A percentile compares a stretch with the other conserved stretches of the same genome.
Evolutionary conservation across 2,797 vertebrate species (phyloP).

Genomic region (Xenentodon cancila): DNA sequence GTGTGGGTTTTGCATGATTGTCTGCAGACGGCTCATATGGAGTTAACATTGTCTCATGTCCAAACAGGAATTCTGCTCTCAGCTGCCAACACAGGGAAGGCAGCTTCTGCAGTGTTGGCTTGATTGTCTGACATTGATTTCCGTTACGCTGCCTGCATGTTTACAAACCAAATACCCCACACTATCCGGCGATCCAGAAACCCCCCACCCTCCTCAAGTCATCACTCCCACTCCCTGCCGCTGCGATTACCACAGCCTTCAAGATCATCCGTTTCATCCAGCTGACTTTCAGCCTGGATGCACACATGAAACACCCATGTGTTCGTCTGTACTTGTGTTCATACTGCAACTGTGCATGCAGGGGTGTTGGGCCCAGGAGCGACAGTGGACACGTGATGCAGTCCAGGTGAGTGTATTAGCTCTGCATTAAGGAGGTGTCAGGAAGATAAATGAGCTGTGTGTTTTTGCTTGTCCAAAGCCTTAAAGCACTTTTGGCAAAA

Average conservation of each 20-base stretch:
- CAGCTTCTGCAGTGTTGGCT: conserved; percentile 23
- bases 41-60: neutral
- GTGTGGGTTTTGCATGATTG: conserved; percentile 16
- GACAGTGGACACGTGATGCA: conserved; percentile 16
- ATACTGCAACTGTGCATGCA: neutral
- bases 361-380: conserved; percentile 14
- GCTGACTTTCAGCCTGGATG: conserved; percentile 1
- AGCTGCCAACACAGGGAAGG: conserved; percentile 21
- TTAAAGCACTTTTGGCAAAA: conserved; percentile 53
- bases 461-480: conserved; percentile 57
- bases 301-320: neutral
- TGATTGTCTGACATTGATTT: conserved; percentile 65
- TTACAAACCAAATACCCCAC: conserved; percentile 49
- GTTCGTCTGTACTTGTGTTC: neutral
- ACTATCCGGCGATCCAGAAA: neutral
- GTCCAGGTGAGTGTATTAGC: conserved; percentile 74
- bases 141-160: conserved; percentile 37
- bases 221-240: conserved; percentile 28
- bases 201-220: neutral
- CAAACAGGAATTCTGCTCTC: conserved; percentile 3
- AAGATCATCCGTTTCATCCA: conserved; percentile 38
- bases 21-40: conserved; percentile 9
- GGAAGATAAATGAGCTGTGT: conserved; percentile 75
- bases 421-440: conserved; percentile 76
- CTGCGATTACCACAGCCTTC: conserved; percentile 45